These are phyloP conservation scores for Phoronis australis DNA, from an alignment of 2,888 invertebrate species.

Conservation along the genomic window DNA sequence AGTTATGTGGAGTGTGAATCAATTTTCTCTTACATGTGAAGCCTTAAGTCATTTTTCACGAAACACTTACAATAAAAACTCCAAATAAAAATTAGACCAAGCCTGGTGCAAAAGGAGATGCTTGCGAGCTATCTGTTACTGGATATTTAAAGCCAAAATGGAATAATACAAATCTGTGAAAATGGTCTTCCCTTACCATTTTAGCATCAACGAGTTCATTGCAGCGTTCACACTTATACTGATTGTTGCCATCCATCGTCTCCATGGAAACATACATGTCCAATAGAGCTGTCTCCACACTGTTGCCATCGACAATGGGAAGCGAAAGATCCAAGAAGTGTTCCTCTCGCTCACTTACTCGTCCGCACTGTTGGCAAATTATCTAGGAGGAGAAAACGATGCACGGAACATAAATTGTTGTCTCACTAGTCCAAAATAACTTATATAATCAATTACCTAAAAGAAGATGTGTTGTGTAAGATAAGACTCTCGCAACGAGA, in stretches of 20 bases:
- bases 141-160: background rate
- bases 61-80: no score
- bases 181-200: constrained; percentile 48
- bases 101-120: no score
- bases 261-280: constrained; percentile 37
- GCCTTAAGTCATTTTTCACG: no score
- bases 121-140: no score
- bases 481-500: no score
- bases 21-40: no score
- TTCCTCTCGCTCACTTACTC: constrained; percentile 50
- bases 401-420: background rate
- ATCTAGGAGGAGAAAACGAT: constrained; percentile 35
- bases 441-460: background rate
- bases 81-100: no score
- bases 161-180: background rate
- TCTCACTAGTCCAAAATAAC: constrained; percentile 6
- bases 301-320: constrained; percentile 37
- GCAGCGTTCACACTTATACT: constrained; percentile 49
- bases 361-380: constrained; percentile 42
- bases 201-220: constrained; percentile 47
- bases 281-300: constrained; percentile 39
- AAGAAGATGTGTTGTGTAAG: background rate
- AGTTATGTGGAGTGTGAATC: no score
- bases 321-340: constrained; percentile 49
- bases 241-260: constrained; percentile 48